Percentiles rank a stretch among this genome's conserved stretches.
Conservation (phyloP, 1,140 invertebrate species). For the Trichomalopsis sarcophagae region DNA sequence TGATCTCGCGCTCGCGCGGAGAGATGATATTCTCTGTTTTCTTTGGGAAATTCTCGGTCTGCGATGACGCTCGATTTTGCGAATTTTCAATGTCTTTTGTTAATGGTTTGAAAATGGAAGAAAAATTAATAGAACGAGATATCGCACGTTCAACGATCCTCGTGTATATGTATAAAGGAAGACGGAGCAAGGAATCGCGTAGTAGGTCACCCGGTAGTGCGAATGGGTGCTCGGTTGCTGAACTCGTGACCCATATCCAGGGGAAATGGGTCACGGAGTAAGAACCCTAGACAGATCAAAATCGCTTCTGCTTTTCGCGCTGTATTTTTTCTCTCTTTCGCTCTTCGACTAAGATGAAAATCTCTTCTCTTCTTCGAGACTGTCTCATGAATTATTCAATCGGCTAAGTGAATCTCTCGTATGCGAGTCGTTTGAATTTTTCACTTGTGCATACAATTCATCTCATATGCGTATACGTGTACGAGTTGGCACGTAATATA, state of each 20-base stretch:
- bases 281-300: constrained; percentile 41
- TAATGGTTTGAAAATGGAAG: no score
- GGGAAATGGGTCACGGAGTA: constrained; percentile 62
- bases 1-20: no score
- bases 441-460: background rate
- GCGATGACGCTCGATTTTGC: no score
- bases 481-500: background rate
- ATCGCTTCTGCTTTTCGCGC: background rate
- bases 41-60: no score
- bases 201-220: constrained; percentile 25
- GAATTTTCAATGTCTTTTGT: no score
- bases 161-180: background rate
- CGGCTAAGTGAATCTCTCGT: background rate
- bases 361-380: background rate
- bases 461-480: background rate
- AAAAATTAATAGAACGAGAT: background rate
- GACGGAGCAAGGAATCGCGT: background rate
- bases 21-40: no score
- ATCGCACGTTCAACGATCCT: background rate
- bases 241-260: constrained; percentile 64
- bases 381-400: background rate
- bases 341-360: background rate
- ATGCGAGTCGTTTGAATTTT: background rate
- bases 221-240: constrained; percentile 57
- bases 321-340: background rate